phyloP scores from a whole-genome alignment of 2,888 invertebrate genomes.

The Dryadula phaetusa region DNA sequence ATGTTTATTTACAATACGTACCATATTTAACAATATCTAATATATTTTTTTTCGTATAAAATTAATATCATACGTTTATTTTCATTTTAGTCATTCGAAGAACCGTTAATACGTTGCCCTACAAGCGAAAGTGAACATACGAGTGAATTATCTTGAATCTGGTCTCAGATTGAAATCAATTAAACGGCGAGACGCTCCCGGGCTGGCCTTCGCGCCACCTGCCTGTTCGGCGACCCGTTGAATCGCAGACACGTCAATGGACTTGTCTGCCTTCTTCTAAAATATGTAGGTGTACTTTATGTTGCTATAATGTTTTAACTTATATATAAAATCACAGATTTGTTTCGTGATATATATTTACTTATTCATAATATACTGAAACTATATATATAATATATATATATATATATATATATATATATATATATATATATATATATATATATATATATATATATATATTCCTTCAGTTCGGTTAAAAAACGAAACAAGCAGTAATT shows the following conservation, averaged over 20 bases:
- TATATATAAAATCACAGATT: background rate
- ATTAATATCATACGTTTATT: background rate
- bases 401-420: too few relatives aligned
- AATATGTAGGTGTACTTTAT: constrained; percentile 16
- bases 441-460: too few relatives aligned
- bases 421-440: too few relatives aligned
- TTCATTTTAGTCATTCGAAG: constrained; percentile 24
- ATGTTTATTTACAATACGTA: too few relatives aligned
- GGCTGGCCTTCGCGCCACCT: constrained; percentile 77
- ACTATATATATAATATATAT: too few relatives aligned
- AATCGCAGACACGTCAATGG: constrained; percentile 39
- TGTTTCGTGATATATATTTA: too few relatives aligned
- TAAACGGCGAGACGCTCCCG: constrained; percentile 68
- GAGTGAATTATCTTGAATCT: constrained; percentile 69
- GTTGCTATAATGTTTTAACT: constrained; percentile 14
- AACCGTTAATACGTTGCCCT: constrained; percentile 45
- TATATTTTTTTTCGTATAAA: background rate
- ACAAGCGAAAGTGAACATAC: constrained; percentile 61
- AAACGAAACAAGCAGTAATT: background rate
- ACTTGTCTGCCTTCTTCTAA: constrained; percentile 38
- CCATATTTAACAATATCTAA: background rate
- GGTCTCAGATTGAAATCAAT: constrained; percentile 80
- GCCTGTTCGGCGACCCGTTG: constrained; percentile 53
- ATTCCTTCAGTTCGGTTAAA: too few relatives aligned
- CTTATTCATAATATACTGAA: too few relatives aligned